These are phyloP conservation scores for Chrysodeixis includens DNA, from an alignment of 2,888 invertebrate genomes.

Conservation along the genomic window DNA sequence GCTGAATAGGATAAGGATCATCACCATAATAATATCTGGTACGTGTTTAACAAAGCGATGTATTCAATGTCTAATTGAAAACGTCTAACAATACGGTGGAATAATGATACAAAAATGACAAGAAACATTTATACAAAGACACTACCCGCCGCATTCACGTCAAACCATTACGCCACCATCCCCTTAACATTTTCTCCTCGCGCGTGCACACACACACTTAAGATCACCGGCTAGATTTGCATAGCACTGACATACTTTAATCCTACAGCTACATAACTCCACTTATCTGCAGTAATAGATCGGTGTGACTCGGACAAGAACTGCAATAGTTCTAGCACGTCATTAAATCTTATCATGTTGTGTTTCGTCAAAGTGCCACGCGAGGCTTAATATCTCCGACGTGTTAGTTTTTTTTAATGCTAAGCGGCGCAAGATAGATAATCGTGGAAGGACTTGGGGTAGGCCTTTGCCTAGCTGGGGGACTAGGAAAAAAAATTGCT, in stretches of 20 bases:
- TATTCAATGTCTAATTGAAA: too few relatives aligned
- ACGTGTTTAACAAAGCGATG: too few relatives aligned
- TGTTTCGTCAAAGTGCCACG: slow-evolving; percentile 56
- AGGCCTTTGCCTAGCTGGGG: too few relatives aligned
- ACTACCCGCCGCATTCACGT: slow-evolving; percentile 23
- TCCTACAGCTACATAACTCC: slow-evolving; percentile 54
- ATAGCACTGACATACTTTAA: slow-evolving; percentile 57
- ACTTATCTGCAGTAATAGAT: slow-evolving; percentile 59
- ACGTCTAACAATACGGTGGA: too few relatives aligned
- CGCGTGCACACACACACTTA: slow-evolving; percentile 58
- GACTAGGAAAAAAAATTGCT: too few relatives aligned
- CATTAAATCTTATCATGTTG: slow-evolving; percentile 60
- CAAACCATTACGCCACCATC: slow-evolving; percentile 29
- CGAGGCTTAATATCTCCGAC: slow-evolving; percentile 40
- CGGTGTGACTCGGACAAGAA: slow-evolving; percentile 59
- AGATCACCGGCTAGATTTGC: slow-evolving; percentile 58
- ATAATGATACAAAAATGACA: too few relatives aligned
- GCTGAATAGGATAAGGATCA: too few relatives aligned
- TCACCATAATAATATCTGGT: too few relatives aligned
- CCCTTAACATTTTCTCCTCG: slow-evolving; percentile 36
- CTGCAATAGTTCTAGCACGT: slow-evolving; percentile 60
- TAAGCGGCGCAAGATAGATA: too few relatives aligned
- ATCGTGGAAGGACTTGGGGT: too few relatives aligned
- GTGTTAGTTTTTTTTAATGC: slow-evolving; percentile 13
- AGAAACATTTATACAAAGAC: not conserved